Conservation (phyloP, 2,113 vertebrate species). For the Zosterops japonicus region DNA sequence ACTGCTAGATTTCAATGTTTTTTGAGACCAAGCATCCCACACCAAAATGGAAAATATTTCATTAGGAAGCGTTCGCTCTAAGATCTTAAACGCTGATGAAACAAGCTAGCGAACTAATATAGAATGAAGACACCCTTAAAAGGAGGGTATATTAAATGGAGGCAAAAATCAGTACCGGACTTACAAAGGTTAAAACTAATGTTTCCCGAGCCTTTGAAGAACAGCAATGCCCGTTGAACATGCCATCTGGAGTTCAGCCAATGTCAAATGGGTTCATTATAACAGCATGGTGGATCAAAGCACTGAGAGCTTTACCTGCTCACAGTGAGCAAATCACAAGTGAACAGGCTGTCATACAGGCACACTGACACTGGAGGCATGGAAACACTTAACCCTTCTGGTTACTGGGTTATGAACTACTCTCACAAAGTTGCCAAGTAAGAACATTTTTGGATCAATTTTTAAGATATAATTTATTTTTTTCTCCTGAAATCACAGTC, state of each 20-base stretch:
- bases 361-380: background rate
- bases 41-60: background rate
- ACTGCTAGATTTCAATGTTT: background rate
- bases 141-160: background rate
- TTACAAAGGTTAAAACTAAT: background rate
- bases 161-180: background rate
- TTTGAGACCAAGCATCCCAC: background rate
- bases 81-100: background rate
- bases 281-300: conserved; percentile 1
- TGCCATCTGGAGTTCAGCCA: background rate
- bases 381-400: background rate
- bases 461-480: background rate
- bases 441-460: background rate
- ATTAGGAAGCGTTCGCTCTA: background rate
- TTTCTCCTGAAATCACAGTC: background rate
- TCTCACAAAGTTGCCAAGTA: background rate
- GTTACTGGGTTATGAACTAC: background rate
- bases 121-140: background rate
- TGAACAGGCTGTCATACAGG: background rate
- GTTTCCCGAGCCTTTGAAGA: background rate
- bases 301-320: background rate
- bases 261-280: background rate
- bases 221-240: background rate
- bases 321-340: background rate
- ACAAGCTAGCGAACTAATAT: background rate